A percentile compares a stretch with the other conserved stretches of the same genome.
Conservation (phyloP, 2,113 vertebrate species). For the Apaloderma vittatum region DNA sequence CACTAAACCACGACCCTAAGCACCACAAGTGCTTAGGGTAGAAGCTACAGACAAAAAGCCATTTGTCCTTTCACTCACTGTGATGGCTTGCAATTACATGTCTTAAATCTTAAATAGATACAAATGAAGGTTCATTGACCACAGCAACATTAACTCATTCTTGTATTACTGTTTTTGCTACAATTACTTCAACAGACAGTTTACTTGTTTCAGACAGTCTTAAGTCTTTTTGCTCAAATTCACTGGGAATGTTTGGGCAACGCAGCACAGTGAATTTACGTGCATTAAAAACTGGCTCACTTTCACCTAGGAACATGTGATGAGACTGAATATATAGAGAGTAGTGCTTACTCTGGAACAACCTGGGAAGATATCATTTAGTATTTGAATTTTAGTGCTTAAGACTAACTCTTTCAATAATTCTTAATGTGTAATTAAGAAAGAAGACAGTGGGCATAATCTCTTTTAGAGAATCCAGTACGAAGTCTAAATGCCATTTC, state of each 20-base stretch:
- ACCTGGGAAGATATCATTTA: not conserved
- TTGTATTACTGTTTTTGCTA: not conserved
- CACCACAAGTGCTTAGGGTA: not conserved
- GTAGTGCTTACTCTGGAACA: not conserved
- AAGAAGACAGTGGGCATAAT: not conserved
- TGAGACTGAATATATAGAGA: not conserved
- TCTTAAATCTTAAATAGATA: not conserved
- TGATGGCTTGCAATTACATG: accelerated
- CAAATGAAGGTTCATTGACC: not conserved
- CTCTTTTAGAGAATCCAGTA: not conserved
- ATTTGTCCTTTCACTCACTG: not conserved
- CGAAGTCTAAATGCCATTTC: not conserved
- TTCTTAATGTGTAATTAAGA: not conserved
- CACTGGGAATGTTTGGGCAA: not conserved
- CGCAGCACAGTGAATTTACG: accelerated
- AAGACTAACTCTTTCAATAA: not conserved
- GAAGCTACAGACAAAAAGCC: not conserved
- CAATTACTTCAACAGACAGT: not conserved
- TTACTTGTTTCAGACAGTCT: not conserved
- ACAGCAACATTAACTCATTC: not conserved
- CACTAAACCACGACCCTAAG: too few relatives aligned
- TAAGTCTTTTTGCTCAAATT: not conserved
- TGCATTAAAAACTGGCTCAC: not conserved
- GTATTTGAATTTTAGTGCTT: not conserved
- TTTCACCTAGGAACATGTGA: not conserved